Base-by-base conservation (phyloP, 2,797 vertebrate species). In the Huso huso region DNA sequence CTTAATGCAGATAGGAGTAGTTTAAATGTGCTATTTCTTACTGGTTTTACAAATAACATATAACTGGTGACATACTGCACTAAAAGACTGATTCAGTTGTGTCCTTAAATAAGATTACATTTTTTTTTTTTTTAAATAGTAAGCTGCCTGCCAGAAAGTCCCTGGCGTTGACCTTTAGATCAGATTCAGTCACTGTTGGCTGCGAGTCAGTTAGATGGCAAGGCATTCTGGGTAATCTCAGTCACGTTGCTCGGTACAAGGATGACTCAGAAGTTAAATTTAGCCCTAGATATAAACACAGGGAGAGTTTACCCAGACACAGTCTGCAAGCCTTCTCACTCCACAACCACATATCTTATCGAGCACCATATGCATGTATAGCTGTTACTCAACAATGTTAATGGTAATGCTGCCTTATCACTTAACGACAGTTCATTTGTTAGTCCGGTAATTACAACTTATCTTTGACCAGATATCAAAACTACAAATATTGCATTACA, bases 201-300 rank as follows among this genome's bases (percentile, higher is more conserved):
- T 64, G 62, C 71, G 63, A 67, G 61, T 69, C 63, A 77, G 74
- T 58, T 15, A 69, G 68, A 61, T 67, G 68, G 74, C 18, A 23
- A 73, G 8, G 55, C 76, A 79, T 76, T 66, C 62, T 62, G 71
- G 71, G 79, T 75, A 74, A 77, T 9, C 9, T n/a, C 77, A 75
- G 77, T 84, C 82, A 83, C 59, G 15, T 78, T 75, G 74, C 75
- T 76, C 84, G 83, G 80, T 82, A 84, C 81, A 78, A 80, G 73
- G 62, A 65, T 76, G 74, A 81, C 79, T 88, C 87, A 86, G 67
- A 67, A 71, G 75, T 85, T 87, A 88, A 80, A 85, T 86, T 84
- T 88, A 87, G 84, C 67, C 49, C 0, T 51, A 18, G 73, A 81
- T 78, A 68, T 68, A 71, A 71, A 67, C 70, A 80, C 72, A 76